Conservation (phyloP, 2,113 vertebrate species). For the Pteropus alecto region DNA sequence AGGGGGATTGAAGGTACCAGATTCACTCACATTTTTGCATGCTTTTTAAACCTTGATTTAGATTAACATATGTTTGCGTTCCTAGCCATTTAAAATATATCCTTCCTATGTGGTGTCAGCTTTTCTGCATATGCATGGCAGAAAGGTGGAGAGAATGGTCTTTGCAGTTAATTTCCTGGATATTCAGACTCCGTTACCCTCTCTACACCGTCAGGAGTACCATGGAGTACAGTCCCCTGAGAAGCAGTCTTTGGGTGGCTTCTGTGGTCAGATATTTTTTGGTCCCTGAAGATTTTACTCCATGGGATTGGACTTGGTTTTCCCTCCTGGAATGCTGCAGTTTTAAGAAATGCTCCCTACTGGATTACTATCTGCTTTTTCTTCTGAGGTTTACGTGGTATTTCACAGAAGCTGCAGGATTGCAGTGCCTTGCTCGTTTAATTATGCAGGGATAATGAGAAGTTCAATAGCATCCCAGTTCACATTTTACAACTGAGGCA, state of each 20-base stretch:
- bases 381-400: not conserved
- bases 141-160: not conserved
- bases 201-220: not conserved
- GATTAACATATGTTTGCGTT: constrained; percentile 18
- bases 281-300: constrained; percentile 52
- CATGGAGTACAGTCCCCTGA: not conserved
- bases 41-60: constrained; percentile 47
- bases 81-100: constrained; percentile 48
- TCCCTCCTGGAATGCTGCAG: constrained; percentile 24
- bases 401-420: constrained; percentile 48
- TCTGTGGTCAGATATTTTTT: constrained; percentile 33
- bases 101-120: not conserved
- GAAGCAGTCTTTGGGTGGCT: constrained; percentile 2
- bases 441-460: constrained; percentile 52
- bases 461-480: constrained; percentile 19
- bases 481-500: constrained; percentile 36
- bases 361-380: constrained; percentile 46
- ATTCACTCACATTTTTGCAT: constrained; percentile 46
- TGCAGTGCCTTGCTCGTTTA: constrained; percentile 18
- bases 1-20: constrained; percentile 1
- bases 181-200: not conserved
- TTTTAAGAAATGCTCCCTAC: constrained; percentile 49
- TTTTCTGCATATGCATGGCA: not conserved
- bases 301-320: constrained; percentile 54
- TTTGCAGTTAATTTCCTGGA: not conserved